Conservation (phyloP, 2,113 vertebrate species). For the Desmodus rotundus region DNA sequence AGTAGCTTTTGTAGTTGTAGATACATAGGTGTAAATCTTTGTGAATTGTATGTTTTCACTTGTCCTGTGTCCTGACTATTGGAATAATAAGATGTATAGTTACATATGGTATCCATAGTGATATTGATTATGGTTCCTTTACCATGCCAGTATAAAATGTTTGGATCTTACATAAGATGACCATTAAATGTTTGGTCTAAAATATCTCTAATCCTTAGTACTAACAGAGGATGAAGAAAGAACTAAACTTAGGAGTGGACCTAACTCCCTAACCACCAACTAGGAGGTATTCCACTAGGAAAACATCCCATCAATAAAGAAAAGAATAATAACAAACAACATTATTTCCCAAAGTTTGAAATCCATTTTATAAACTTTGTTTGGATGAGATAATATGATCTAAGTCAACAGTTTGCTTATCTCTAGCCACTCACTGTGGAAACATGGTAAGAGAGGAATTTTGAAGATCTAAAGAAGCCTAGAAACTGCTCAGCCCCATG, state of each 20-base stretch:
- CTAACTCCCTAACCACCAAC: neutral
- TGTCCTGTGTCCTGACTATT: neutral
- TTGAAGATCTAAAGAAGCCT: neutral
- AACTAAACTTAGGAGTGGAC: neutral
- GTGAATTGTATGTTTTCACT: neutral
- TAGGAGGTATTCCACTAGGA: neutral
- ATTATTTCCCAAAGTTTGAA: neutral
- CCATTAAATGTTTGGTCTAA: neutral
- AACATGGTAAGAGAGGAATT: neutral
- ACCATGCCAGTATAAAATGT: neutral
- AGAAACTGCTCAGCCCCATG: neutral
- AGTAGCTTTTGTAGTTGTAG: neutral
- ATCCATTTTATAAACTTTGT: neutral
- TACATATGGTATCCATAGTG: neutral
- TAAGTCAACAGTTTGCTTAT: neutral
- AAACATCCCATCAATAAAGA: neutral
- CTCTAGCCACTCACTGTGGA: neutral
- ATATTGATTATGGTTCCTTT: neutral
- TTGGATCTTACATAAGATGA: neutral
- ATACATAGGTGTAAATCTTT: neutral
- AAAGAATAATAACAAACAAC: neutral
- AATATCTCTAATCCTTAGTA: neutral
- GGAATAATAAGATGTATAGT: neutral
- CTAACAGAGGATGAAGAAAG: neutral
- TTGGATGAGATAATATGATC: neutral